phyloP scores from a whole-genome alignment of 2,797 vertebrate genomes.

The Miichthys miiuy region DNA sequence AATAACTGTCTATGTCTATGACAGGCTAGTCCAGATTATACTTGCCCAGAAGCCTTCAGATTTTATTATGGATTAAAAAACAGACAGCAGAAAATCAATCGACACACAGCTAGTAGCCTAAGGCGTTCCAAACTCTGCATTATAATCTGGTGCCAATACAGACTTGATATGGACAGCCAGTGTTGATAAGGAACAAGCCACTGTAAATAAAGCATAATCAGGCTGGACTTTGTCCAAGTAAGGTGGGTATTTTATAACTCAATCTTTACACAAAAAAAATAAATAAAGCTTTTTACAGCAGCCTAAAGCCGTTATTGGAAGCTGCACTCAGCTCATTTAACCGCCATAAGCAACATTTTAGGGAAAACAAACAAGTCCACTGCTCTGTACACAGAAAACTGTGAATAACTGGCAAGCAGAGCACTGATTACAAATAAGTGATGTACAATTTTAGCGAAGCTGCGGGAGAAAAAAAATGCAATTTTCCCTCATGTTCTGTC shows the following conservation, averaged over 20 bases:
- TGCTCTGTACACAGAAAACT: background rate
- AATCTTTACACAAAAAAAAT: background rate
- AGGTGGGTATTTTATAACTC: background rate
- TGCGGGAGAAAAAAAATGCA: background rate
- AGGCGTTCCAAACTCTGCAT: background rate
- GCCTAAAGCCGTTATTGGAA: background rate
- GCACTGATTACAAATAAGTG: background rate
- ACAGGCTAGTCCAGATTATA: background rate
- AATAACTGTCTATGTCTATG: background rate
- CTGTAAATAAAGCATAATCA: background rate
- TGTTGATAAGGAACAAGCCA: background rate
- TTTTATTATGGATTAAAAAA: background rate
- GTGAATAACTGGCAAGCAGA: background rate
- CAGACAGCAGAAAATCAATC: background rate
- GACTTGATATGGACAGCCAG: background rate
- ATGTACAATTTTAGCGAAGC: slow-evolving; percentile 2
- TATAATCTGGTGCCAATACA: slow-evolving; percentile 14
- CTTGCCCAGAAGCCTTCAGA: no score
- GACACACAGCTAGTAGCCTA: background rate
- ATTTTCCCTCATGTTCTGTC: background rate
- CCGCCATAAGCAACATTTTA: background rate
- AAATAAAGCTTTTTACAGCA: background rate
- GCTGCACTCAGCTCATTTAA: background rate
- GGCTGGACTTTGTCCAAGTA: background rate
- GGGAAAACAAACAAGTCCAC: background rate